phyloP scores from a whole-genome alignment of 2,113 vertebrate species.

The Nycticorax nycticorax region DNA sequence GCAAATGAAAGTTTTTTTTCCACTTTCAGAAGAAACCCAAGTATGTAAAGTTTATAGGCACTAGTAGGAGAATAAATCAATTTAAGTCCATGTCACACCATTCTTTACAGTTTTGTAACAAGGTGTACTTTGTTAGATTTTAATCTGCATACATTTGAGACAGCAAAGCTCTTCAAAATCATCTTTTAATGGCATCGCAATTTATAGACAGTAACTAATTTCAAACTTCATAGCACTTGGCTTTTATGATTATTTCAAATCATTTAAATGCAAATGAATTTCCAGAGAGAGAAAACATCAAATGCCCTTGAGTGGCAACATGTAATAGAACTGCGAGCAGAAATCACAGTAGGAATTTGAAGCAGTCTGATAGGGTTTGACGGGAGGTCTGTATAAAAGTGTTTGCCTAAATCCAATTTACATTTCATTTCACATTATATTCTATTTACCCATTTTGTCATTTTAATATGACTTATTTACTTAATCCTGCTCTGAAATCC shows the following conservation, averaged over 20 bases:
- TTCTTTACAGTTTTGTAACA: constrained; percentile 83
- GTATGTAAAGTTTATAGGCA: constrained; percentile 70
- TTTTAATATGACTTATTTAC: constrained; percentile 82
- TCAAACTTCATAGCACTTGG: constrained; percentile 91
- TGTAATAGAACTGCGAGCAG: constrained; percentile 74
- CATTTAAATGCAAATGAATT: constrained; percentile 92
- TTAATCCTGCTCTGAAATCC: constrained; percentile 75
- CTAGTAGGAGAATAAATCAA: constrained; percentile 77
- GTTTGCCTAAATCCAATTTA: constrained; percentile 83
- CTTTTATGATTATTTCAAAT: constrained; percentile 91
- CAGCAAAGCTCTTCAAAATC: constrained; percentile 83
- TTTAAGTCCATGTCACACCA: constrained; percentile 75
- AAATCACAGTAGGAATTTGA: constrained; percentile 77
- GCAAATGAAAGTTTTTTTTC: constrained; percentile 46
- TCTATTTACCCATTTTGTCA: constrained; percentile 82
- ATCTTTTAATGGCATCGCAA: constrained; percentile 85
- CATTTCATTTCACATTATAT: constrained; percentile 80
- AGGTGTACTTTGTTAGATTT: constrained; percentile 86
- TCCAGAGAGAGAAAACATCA: constrained; percentile 85
- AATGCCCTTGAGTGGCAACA: constrained; percentile 86
- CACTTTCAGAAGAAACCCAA: constrained; percentile 67
- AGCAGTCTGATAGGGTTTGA: constrained; percentile 74
- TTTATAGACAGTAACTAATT: constrained; percentile 92
- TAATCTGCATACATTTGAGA: constrained; percentile 84
- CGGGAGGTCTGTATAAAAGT: constrained; percentile 75